phyloP scores from a whole-genome alignment of 64 coral and sea anemone genomes.

The Hydrozoanthus tunicans region DNA sequence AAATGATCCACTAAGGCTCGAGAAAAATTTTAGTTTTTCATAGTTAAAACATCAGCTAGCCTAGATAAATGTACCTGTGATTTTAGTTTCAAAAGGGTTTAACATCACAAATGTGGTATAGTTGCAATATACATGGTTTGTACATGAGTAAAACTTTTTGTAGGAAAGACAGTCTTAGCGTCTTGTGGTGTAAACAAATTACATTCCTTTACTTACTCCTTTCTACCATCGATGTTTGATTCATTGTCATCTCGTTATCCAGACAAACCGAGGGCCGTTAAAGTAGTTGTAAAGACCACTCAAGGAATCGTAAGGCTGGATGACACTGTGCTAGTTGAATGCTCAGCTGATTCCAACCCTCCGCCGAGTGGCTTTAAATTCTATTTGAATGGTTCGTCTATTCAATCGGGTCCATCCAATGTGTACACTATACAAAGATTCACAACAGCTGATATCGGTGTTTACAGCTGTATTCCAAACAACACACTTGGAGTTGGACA shows the following conservation, averaged over 20 bases:
- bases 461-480: conserved; percentile 10
- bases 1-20: too few species aligned
- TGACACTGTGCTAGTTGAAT: background rate
- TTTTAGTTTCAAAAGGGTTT: too few species aligned
- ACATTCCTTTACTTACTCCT: background rate
- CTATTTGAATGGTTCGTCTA: background rate
- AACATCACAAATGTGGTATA: too few species aligned
- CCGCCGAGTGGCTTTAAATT: conserved; percentile 9
- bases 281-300: background rate
- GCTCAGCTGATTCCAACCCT: conserved; percentile 13
- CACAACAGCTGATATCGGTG: background rate
- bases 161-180: too few species aligned
- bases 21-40: too few species aligned
- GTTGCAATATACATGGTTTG: too few species aligned
- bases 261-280: conserved; percentile 33
- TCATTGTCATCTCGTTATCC: background rate
- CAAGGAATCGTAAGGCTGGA: background rate
- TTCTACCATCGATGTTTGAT: background rate
- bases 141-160: too few species aligned
- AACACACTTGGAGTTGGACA: conserved; percentile 29
- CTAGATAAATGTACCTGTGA: too few species aligned
- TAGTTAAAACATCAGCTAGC: too few species aligned
- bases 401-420: conserved; percentile 16
- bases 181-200: too few species aligned
- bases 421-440: conserved; percentile 9